Evolutionary conservation across 2,888 invertebrate species (phyloP), one percentile per base, ranked within the genome.

Genomic region (Nematopogon swammerdamellus): DNA sequence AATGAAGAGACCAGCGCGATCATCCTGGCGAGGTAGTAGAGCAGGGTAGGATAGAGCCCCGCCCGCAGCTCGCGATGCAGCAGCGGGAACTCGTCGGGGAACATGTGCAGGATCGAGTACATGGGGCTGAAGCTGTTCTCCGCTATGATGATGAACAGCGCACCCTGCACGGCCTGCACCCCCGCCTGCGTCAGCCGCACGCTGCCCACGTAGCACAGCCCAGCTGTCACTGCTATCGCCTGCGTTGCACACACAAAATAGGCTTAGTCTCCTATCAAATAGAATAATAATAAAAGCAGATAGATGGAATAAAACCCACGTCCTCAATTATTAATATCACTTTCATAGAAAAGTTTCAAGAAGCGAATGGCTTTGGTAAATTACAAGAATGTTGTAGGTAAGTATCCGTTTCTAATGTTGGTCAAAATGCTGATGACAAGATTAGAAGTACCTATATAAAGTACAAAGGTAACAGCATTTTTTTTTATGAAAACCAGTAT

Each of bases 121-220:
- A 96, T 91, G 1, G 94, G 93, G 49, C 88, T 86, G 70, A 95
- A 96, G 1, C 94, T 92, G 63, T 94, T 92, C 77, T 96, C 95
- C 0, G 92, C 87, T 44, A 94, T 91, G 68, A 95, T 84, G 56
- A 94, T 87, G 68, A 95, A 95, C 5, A 95, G 72, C 0, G 89
- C 89, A 3, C 95, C 96, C 65, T 95, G 92, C 1, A 94, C 86
- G 19, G 93, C 90, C 63, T 93, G 92, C 18, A 97, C 86, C 0
- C 93, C 96, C 46, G 84, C 76, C 68, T 94, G 95, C 45, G 89
- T 88, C 1, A 85, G 72, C 0, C 82, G 72, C 5, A 85, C 82
- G 1, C 90, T 86, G 48, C 91, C 91, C 18, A 89, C 80, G 69
- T 92, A 97, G 60, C 95, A 92, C 18, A 94, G 68, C 0, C 96